Evolutionary conservation across 2,888 invertebrate genomes (phyloP).

Genomic region (Serripes groenlandicus): DNA sequence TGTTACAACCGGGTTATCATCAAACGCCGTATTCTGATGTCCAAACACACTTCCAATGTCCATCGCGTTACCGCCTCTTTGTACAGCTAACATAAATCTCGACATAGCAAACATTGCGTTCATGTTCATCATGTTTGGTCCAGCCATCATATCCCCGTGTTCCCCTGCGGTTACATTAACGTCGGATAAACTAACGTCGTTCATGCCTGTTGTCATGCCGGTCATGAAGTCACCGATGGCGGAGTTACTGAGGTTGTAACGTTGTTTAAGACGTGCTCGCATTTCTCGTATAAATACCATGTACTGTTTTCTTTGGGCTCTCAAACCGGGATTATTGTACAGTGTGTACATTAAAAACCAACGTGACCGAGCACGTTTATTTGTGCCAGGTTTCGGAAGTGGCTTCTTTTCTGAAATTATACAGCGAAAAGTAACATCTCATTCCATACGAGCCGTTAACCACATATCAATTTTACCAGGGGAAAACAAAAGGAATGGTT

Average conservation of each 20-base stretch:
- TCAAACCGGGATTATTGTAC: conserved; percentile 54
- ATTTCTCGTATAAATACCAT: conserved; percentile 44
- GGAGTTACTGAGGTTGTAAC: conserved; percentile 41
- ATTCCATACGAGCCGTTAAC: too few relatives aligned
- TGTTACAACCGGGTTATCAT: not conserved
- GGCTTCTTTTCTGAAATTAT: conserved; percentile 24
- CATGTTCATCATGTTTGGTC: conserved; percentile 41
- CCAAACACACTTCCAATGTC: conserved; percentile 10
- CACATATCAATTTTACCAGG: too few relatives aligned
- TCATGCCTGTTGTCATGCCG: conserved; percentile 28
- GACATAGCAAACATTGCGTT: conserved; percentile 41
- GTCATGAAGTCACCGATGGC: conserved; percentile 46
- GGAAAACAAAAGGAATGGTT: too few relatives aligned
- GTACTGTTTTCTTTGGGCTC: conserved; percentile 50
- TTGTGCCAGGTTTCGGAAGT: not conserved
- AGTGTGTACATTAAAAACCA: conserved; percentile 58
- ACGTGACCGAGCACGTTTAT: conserved; percentile 34
- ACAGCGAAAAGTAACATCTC: too few relatives aligned
- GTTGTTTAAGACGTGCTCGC: conserved; percentile 35
- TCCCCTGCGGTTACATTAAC: not conserved
- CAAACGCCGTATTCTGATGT: not conserved
- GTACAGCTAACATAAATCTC: conserved; percentile 45
- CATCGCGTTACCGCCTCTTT: not conserved
- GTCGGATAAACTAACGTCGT: conserved; percentile 6
- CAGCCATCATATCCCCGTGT: not conserved